phyloP scores from a whole-genome alignment of 2,113 vertebrate genomes.

The Dicaeum eximium region DNA sequence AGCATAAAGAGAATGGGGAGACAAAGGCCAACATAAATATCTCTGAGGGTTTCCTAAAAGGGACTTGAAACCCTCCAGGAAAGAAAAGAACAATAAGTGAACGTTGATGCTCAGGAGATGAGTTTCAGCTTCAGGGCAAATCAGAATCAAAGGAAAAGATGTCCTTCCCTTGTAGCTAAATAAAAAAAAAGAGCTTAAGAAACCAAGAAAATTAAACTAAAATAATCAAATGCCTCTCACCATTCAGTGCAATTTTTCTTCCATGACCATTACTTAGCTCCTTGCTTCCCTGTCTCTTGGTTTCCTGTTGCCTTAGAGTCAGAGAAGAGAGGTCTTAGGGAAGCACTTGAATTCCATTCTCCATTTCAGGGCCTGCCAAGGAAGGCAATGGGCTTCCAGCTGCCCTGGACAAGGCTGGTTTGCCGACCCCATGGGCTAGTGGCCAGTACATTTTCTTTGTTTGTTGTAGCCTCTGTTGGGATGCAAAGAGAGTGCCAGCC shows the following conservation, averaged over 20 bases:
- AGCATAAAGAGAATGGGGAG: background rate
- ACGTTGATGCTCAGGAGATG: background rate
- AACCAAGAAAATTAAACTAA: background rate
- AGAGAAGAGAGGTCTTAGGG: background rate
- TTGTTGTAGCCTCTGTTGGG: background rate
- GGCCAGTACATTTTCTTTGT: slow-evolving; percentile 50
- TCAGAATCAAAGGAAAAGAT: background rate
- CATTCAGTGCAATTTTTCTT: background rate
- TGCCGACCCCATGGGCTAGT: slow-evolving; percentile 1
- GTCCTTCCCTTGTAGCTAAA: background rate
- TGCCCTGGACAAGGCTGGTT: slow-evolving; percentile 2
- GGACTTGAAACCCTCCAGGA: background rate
- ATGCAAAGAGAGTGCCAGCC: slow-evolving; percentile 48
- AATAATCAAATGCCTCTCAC: background rate
- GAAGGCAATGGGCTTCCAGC: background rate
- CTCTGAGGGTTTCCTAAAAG: background rate
- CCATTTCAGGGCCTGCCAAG: background rate
- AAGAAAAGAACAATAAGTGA: background rate
- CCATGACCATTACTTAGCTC: background rate
- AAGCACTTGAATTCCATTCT: background rate
- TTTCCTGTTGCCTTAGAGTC: background rate
- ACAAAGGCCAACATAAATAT: background rate
- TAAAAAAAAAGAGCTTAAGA: background rate
- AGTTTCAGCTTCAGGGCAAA: background rate
- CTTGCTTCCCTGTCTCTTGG: background rate